Evolutionary conservation across 2,113 vertebrate species (phyloP), one percentile per base, ranked within the genome.

Genomic region (Bombycilla garrulus): DNA sequence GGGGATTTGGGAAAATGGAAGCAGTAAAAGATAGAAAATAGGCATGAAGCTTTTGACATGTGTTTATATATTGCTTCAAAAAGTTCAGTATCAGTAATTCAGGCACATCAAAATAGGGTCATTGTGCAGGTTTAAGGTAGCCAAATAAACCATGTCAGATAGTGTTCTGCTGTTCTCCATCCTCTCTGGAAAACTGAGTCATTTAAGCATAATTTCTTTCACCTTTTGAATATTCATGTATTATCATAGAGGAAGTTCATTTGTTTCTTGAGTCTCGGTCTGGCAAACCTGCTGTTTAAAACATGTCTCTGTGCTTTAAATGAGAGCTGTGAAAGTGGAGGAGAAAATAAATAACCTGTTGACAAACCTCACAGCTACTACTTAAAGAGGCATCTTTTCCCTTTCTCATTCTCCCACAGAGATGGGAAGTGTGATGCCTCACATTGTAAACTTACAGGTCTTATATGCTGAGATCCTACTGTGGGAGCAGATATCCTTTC

Each of bases 131-230:
- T 35, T 92, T 70, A n/a, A 77, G 36, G 62, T 31, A 21, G 12
- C 48, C 10, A 18, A 2, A 31, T 1, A 9, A 28, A 24, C 3
- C 15, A 4, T 1, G 0, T 35, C 25, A 69, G 19, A 35, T n/a
- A 2, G 10, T 15, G 15, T 73, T 78, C 40, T 67, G 24, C n/a
- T 92, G 51, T 35, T 74, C 15, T 56, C 29, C 11, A 3, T 19
- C 35, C 40, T 51, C 40, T 50, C 15, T 80, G 47, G 35, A 66
- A 83, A 70, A 53, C 3, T 0, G 50, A 44, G 33, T 33, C 7
- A 15, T 76, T 91, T 45, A 31, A 38, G 14, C 7, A 33, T 74
- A 0, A 5, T 56, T 77, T 65, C 5, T 80, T 93, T 81, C 42
- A 40, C 21, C n/a, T 76, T 45, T 84, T 45, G 21, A 50, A 16